Percentiles rank a stretch among this genome's conserved stretches.
Conservation (phyloP, 2,888 invertebrate genomes). For the Nasonovia ribisnigri region DNA sequence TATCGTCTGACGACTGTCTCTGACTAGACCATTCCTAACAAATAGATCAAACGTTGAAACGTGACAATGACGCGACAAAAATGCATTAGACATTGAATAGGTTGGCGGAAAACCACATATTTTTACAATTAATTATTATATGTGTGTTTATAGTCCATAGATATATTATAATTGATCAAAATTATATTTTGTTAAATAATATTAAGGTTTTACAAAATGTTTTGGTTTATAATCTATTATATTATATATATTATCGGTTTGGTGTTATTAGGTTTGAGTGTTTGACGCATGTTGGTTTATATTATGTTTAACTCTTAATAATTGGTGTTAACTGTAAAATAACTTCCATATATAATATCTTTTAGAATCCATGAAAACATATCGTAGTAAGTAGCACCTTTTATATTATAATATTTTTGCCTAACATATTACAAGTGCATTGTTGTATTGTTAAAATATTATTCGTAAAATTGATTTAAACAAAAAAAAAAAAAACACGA, state of each 20-base stretch:
- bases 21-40: slow-evolving; percentile 37
- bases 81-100: slow-evolving; percentile 35
- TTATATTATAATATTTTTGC: slow-evolving; percentile 14
- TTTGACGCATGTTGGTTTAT: background rate
- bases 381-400: background rate
- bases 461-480: slow-evolving; percentile 41
- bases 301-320: background rate
- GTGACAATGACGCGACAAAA: slow-evolving; percentile 47
- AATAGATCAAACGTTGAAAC: slow-evolving; percentile 29
- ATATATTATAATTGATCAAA: slow-evolving; percentile 38
- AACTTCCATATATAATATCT: background rate
- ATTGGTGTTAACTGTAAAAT: background rate
- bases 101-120: slow-evolving; percentile 2
- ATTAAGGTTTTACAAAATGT: background rate
- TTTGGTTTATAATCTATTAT: slow-evolving; percentile 6
- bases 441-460: slow-evolving; percentile 43
- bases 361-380: background rate
- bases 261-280: background rate
- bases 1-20: slow-evolving; percentile 38
- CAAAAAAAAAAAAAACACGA: slow-evolving; percentile 9
- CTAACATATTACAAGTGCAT: background rate
- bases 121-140: slow-evolving; percentile 37
- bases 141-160: slow-evolving; percentile 2
- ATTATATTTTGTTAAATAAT: background rate
- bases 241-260: background rate